Base-by-base conservation (phyloP, 1,140 invertebrate genomes). In the Solen grandis region DNA sequence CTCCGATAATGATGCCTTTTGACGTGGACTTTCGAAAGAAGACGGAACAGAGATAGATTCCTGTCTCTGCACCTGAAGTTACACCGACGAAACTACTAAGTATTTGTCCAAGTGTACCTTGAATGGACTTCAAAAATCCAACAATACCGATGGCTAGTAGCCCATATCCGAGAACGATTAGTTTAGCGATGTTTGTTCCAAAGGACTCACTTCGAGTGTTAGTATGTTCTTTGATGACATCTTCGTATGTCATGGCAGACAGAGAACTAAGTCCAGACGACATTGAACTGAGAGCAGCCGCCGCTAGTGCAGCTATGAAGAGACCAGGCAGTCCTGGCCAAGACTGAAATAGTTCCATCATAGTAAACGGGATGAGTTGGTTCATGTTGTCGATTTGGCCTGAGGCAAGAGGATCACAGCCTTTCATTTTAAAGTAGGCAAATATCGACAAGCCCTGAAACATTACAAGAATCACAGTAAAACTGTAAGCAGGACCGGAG, bases 251-350 rank as follows among this genome's bases (percentile, higher is more conserved):
- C n/a, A n/a, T n/a, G n/a, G 70, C 70, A 41, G 70, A 25, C 22
- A 74, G 35, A 60, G 55, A 31, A 62, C 38, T 74, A 10, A 74
- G 50, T n/a, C 70, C 70, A n/a, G 70, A 74, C 5, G 70, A 74
- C 5, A 74, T 74, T 1, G 70, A 60, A n/a, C n/a, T n/a, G n/a
- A n/a, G n/a, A n/a, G n/a, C n/a, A n/a, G n/a, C n/a, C n/a, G n/a
- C n/a, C n/a, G n/a, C n/a, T n/a, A n/a, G n/a, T n/a, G n/a, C n/a
- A n/a, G n/a, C n/a, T n/a, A n/a, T n/a, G n/a, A n/a, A n/a, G n/a
- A n/a, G n/a, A n/a, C n/a, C n/a, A n/a, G n/a, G n/a, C n/a, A n/a
- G n/a, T n/a, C n/a, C n/a, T n/a, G n/a, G n/a, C n/a, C n/a, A n/a
- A n/a, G n/a, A n/a, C n/a, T n/a, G n/a, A n/a, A n/a, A n/a, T n/a